Evolutionary conservation across 1,140 invertebrate species (phyloP).

Genomic region (Colletes latitarsis): DNA sequence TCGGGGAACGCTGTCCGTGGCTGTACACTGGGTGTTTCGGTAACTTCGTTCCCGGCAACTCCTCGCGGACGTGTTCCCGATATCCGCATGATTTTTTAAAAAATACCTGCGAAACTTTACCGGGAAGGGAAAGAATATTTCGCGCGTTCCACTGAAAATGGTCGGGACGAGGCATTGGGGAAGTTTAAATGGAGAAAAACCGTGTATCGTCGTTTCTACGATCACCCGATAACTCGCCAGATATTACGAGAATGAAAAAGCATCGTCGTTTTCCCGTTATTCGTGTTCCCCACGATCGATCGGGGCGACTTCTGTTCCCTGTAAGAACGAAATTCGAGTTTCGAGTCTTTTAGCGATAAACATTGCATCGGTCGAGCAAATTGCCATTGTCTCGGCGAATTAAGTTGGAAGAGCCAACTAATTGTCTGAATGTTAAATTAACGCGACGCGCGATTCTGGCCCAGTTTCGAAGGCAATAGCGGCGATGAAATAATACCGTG

Average conservation of each 20-base stretch:
- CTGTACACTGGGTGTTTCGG: constrained; percentile 2
- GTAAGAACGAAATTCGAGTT: too few relatives aligned
- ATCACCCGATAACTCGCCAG: too few relatives aligned
- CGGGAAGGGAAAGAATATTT: neutral
- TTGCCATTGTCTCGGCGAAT: constrained; percentile 15
- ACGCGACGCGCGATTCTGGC: constrained; percentile 12
- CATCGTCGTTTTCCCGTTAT: too few relatives aligned
- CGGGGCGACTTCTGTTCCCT: too few relatives aligned
- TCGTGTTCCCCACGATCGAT: too few relatives aligned
- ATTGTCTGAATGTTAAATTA: constrained; percentile 40
- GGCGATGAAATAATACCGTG: constrained; percentile 32
- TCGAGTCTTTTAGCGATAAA: neutral
- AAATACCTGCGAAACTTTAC: too few relatives aligned
- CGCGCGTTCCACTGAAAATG: too few relatives aligned
- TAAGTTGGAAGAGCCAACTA: constrained; percentile 30
- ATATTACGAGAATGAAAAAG: too few relatives aligned
- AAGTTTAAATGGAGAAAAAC: neutral
- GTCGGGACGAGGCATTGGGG: neutral
- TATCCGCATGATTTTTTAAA: constrained; percentile 24
- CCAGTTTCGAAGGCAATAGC: constrained; percentile 24
- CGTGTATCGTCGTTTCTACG: too few relatives aligned
- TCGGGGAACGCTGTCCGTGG: constrained; percentile 11
- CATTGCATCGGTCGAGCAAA: neutral
- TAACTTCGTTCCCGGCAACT: neutral
- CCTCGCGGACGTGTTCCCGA: neutral